A percentile compares a stretch with the other conserved stretches of the same genome.
phyloP scores from a whole-genome alignment of 1,140 invertebrate species.

The Aphis gossypii region DNA sequence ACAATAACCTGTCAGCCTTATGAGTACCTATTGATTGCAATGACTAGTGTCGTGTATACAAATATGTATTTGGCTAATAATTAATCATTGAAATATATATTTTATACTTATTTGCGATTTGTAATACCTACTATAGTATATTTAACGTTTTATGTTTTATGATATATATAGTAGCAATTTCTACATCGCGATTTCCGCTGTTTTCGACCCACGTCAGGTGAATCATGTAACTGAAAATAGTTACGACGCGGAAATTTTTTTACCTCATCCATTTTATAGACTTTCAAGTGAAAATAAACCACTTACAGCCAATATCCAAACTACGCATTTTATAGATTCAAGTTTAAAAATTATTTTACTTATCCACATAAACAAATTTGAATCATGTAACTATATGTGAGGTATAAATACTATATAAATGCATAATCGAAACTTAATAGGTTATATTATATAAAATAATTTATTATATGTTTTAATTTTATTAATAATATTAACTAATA shows the following conservation, averaged over 20 bases:
- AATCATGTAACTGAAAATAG: slow-evolving; percentile 1
- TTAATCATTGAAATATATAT: neutral
- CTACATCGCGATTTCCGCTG: neutral
- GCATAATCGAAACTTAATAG: neutral
- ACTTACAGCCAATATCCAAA: neutral
- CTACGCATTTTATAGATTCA: neutral
- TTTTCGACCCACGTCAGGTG: neutral
- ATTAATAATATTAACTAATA: neutral
- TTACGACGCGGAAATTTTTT: neutral
- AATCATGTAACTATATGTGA: neutral
- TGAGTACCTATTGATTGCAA: neutral
- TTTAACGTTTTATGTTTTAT: neutral
- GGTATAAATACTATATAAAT: neutral
- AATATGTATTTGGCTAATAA: neutral
- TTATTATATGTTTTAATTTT: neutral
- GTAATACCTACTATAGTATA: neutral
- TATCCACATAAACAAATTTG: neutral
- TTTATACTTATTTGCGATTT: neutral
- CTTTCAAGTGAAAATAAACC: neutral
- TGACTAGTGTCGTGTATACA: neutral
- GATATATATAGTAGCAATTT: neutral
- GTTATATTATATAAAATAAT: neutral
- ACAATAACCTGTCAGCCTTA: neutral
- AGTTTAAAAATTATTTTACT: neutral
- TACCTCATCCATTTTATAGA: neutral